Evolutionary conservation across 2,797 vertebrate species (phyloP).

Genomic region (Chloroceryle inda): DNA sequence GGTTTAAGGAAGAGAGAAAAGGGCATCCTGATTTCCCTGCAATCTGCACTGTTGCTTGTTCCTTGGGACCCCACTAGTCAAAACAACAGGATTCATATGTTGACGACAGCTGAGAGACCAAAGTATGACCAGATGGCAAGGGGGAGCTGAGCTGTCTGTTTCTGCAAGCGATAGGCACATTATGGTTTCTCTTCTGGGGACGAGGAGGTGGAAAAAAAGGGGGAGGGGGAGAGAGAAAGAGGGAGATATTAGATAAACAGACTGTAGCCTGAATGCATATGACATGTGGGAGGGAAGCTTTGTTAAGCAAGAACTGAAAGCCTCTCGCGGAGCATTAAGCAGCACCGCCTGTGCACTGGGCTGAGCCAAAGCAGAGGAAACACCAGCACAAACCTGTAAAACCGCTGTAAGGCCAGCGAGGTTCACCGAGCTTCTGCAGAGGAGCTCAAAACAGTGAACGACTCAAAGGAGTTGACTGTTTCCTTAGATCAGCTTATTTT

Average conservation of each 20-base stretch:
- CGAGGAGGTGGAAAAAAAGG: conserved; percentile 20
- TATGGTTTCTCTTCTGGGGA: conserved; percentile 69
- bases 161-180: conserved; percentile 73
- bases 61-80: conserved; percentile 73
- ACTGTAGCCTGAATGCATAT: conserved; percentile 73
- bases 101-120: conserved; percentile 73
- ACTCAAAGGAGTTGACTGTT: background rate
- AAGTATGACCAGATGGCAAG: conserved; percentile 75
- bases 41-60: conserved; percentile 70
- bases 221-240: conserved; percentile 25
- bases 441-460: background rate
- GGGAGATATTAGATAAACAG: conserved; percentile 71
- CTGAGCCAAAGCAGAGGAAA: conserved; percentile 38
- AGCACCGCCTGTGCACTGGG: background rate
- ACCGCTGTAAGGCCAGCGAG: background rate
- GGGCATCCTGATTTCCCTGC: conserved; percentile 45
- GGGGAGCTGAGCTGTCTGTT: conserved; percentile 71
- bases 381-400: background rate
- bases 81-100: conserved; percentile 73
- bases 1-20: conserved; percentile 52
- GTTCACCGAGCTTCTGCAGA: background rate
- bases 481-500: background rate
- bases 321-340: conserved; percentile 40
- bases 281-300: conserved; percentile 73
- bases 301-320: conserved; percentile 71